phyloP scores from a whole-genome alignment of 2,113 vertebrate species.

The Phocoena phocoena region DNA sequence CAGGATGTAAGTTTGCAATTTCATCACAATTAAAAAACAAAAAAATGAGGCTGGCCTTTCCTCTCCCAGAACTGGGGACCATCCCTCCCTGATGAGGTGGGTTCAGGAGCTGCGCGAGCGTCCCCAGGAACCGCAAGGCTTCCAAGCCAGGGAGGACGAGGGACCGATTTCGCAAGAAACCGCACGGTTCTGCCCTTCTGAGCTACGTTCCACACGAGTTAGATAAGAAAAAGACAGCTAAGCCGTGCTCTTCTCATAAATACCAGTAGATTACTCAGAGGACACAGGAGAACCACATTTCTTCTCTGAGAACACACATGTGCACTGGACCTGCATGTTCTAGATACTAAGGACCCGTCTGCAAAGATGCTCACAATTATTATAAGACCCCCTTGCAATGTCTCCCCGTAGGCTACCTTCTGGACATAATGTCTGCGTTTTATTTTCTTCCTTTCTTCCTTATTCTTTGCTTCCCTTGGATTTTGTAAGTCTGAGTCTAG shows the following conservation, averaged over 20 bases:
- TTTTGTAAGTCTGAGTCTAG: neutral
- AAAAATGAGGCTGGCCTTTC: neutral
- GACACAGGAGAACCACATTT: neutral
- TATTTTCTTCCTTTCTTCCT: neutral
- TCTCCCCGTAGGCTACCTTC: accelerated
- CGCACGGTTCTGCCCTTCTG: neutral
- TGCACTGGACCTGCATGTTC: neutral
- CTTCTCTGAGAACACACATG: neutral
- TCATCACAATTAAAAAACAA: slow-evolving; percentile 38
- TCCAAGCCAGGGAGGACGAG: neutral
- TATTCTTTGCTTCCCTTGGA: neutral
- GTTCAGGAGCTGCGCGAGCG: neutral
- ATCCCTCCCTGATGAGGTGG: accelerated
- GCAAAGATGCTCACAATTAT: neutral
- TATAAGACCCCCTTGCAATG: accelerated
- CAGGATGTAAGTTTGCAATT: slow-evolving; percentile 55
- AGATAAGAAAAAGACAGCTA: neutral
- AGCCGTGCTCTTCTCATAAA: neutral
- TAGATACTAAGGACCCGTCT: neutral
- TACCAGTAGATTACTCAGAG: neutral
- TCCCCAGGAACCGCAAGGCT: neutral
- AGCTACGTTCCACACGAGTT: neutral
- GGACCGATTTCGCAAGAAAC: neutral
- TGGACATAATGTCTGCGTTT: accelerated
- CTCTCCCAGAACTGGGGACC: neutral